Percentiles rank a stretch among this genome's conserved stretches.
Evolutionary conservation across 2,797 vertebrate species (phyloP).

Genomic region (Botia almorhae): DNA sequence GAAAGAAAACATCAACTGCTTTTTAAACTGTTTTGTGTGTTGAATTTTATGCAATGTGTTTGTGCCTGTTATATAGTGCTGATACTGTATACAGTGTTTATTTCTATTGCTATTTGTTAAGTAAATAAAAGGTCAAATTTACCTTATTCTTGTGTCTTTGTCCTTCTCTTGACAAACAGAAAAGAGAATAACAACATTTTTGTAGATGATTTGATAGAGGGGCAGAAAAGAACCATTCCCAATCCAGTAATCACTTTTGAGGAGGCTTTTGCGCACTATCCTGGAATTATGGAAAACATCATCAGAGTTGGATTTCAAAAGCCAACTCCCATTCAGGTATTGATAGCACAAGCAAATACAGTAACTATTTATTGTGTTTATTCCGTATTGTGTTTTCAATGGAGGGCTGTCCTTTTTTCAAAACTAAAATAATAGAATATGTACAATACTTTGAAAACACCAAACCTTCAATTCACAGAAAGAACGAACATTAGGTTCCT

Average conservation of each 20-base stretch:
- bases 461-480: no score
- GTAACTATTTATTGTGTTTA: no score
- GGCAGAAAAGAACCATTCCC: constrained; percentile 83
- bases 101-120: no score
- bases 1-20: no score
- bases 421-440: no score
- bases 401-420: neutral
- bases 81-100: neutral
- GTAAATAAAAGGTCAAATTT: neutral
- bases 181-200: constrained; percentile 91
- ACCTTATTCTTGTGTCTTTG: neutral
- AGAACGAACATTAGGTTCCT: no score
- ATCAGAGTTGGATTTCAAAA: constrained; percentile 85
- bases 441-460: no score
- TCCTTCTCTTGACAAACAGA: constrained; percentile 69
- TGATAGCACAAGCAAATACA: neutral
- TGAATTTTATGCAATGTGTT: no score
- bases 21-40: no score
- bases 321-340: constrained; percentile 96
- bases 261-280: constrained; percentile 86
- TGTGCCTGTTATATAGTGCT: no score
- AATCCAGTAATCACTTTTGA: constrained; percentile 87
- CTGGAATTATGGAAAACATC: constrained; percentile 91
- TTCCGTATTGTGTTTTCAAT: neutral
- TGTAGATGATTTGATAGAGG: constrained; percentile 90